phyloP scores from a whole-genome alignment of 1,140 invertebrate species.

The Brachionus manjavacas region DNA sequence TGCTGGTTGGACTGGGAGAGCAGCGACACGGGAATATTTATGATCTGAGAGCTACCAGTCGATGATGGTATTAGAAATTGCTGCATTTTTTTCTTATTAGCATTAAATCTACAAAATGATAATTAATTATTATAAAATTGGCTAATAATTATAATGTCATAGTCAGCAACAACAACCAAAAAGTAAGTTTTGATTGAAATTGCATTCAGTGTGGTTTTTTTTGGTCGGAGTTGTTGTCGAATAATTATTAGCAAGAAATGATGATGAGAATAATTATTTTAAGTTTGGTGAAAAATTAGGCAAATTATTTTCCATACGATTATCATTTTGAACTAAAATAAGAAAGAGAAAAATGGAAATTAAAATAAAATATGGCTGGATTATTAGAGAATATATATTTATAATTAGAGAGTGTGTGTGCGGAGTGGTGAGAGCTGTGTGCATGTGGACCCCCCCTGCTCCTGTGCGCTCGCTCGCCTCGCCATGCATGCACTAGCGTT shows the following conservation, averaged over 20 bases:
- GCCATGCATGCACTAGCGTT: not conserved
- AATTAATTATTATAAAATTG: slow-evolving; percentile 18
- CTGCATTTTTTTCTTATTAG: slow-evolving; percentile 25
- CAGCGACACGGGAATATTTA: slow-evolving; percentile 34
- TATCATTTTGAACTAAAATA: not conserved
- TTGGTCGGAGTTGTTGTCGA: not conserved
- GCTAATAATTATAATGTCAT: slow-evolving; percentile 17
- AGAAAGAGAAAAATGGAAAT: slow-evolving; percentile 10
- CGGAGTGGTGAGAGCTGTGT: not conserved
- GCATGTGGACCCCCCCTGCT: not conserved
- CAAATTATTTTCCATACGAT: not conserved
- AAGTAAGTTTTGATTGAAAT: not conserved
- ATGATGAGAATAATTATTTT: not conserved
- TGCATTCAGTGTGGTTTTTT: not conserved
- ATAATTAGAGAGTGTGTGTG: not conserved
- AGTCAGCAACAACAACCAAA: not conserved
- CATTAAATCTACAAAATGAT: not conserved
- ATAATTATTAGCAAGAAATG: not conserved
- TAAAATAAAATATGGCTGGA: slow-evolving; percentile 41
- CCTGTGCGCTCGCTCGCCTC: not conserved
- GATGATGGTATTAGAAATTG: slow-evolving; percentile 40
- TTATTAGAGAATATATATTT: not conserved
- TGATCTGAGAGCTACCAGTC: slow-evolving; percentile 37
- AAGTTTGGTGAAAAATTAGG: not conserved
- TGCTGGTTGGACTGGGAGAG: slow-evolving; percentile 34